phyloP scores from a whole-genome alignment of 2,797 vertebrate species.

The Phoeniculus purpureus region DNA sequence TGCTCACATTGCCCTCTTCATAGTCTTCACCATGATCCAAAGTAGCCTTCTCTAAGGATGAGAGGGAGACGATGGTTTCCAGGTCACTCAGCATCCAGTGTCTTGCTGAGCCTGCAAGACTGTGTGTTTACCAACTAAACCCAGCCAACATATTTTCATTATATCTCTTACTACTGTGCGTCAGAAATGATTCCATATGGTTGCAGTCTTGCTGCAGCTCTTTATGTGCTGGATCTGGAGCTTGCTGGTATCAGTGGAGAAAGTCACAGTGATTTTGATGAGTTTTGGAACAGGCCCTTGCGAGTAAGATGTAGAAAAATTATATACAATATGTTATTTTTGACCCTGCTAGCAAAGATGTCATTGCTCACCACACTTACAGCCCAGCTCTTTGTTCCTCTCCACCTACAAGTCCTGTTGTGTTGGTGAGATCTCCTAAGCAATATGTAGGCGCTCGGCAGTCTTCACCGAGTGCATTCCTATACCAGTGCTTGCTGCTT shows the following conservation, averaged over 20 bases:
- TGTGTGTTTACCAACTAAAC: slow-evolving; percentile 34
- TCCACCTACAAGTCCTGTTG: background rate
- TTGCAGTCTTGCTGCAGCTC: slow-evolving; percentile 17
- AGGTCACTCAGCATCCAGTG: background rate
- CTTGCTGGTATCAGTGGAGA: background rate
- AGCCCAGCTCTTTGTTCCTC: background rate
- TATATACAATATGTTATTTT: background rate
- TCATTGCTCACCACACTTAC: background rate
- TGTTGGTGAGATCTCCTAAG: background rate
- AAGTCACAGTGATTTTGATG: background rate
- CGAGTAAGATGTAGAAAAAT: background rate
- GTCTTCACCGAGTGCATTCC: background rate
- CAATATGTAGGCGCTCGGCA: fast-evolving
- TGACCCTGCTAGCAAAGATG: background rate
- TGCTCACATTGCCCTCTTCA: background rate
- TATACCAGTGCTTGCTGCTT: background rate
- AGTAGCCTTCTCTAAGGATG: background rate
- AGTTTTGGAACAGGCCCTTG: background rate
- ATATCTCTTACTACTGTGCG: slow-evolving; percentile 61
- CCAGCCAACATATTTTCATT: slow-evolving; percentile 69
- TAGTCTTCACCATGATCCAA: background rate
- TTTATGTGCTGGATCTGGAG: background rate
- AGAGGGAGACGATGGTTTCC: background rate
- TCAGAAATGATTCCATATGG: slow-evolving; percentile 73
- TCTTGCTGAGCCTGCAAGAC: slow-evolving; percentile 2